A percentile compares a stretch with the other conserved stretches of the same genome.
phyloP scores from a whole-genome alignment of 1,140 invertebrate genomes.

The Anoplophora glabripennis region DNA sequence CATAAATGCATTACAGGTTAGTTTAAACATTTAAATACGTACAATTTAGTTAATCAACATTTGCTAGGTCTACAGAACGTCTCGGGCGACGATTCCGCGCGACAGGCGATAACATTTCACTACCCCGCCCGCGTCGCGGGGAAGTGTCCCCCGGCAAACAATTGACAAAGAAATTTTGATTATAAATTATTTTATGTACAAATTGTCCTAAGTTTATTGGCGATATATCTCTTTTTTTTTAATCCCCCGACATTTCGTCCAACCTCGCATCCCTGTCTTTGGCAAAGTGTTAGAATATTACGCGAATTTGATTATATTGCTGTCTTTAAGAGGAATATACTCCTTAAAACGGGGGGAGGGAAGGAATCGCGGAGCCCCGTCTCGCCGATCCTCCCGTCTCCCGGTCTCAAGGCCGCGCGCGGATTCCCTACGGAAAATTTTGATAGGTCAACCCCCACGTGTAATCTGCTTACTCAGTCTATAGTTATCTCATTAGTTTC shows the following conservation, averaged over 20 bases:
- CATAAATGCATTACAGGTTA: slow-evolving; percentile 15
- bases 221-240: slow-evolving; percentile 14
- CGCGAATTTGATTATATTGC: slow-evolving; percentile 31
- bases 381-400: no score
- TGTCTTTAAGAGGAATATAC: slow-evolving; percentile 1
- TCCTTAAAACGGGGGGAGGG: neutral
- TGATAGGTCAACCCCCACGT: slow-evolving; percentile 15
- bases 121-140: neutral
- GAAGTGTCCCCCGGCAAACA: slow-evolving; percentile 4
- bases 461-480: slow-evolving; percentile 34
- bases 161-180: slow-evolving; percentile 34
- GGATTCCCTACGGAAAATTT: slow-evolving; percentile 1
- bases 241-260: slow-evolving; percentile 3
- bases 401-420: neutral
- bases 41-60: slow-evolving; percentile 20
- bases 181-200: slow-evolving; percentile 33
- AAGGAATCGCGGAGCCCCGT: neutral
- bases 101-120: neutral
- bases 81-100: neutral
- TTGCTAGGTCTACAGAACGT: slow-evolving; percentile 5
- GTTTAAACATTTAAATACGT: slow-evolving; percentile 19
- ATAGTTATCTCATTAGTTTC: slow-evolving; percentile 30
- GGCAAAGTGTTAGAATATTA: slow-evolving; percentile 31
- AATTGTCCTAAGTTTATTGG: slow-evolving; percentile 34
- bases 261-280: slow-evolving; percentile 22